Evolutionary conservation across 64 coral and sea anemone species (phyloP), one percentile per base, ranked within the genome.

Genomic region (Montipora sp.): DNA sequence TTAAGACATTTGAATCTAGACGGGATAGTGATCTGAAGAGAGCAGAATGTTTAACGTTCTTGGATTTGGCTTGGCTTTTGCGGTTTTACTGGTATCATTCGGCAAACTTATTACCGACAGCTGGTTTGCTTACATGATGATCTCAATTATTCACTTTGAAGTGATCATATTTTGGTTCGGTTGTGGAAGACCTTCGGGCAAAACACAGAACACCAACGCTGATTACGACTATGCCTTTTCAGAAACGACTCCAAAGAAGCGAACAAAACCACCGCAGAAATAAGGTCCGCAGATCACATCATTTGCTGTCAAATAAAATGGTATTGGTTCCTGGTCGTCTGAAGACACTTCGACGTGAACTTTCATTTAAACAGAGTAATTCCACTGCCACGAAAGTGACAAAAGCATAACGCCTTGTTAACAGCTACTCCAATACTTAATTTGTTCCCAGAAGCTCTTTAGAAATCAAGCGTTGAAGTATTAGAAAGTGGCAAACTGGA

Each of bases 31-130:
- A 16, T 14, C 8, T 57, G 6, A 11, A 3, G 27, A 23, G 68
- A 4, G 0, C 19, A 84, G 59, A 80, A 58, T 88, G n/a, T 22
- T 87, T 23, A 21, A 87, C 48, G 83, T 80, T 77, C 15, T 93
- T 12, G 91, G 83, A 61, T 93, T 93, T 93, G 91, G 91, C 57
- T 80, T 93, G 3, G 83, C 19, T 14, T 87, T 83, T 51, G 84
- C 91, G 18, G 75, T 93, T 87, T 88, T 93, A 69, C 76, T 93
- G n/a, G 83, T 87, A 47, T 79, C 83, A 73, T 93, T 93, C 51
- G 91, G 91, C 48, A 87, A 93, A 22, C 51, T 93, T 2, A 84
- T 93, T 59, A 79, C 91, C 5, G 75, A 87, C 57, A 76, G 84
- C 48, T 93, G 91, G 83, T 93, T 93, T 51, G 36, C 78, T 5